Percentiles rank a stretch among this genome's conserved stretches.
Conservation (phyloP, 2,113 vertebrate genomes). For the Dolichallabes microphthalmus region DNA sequence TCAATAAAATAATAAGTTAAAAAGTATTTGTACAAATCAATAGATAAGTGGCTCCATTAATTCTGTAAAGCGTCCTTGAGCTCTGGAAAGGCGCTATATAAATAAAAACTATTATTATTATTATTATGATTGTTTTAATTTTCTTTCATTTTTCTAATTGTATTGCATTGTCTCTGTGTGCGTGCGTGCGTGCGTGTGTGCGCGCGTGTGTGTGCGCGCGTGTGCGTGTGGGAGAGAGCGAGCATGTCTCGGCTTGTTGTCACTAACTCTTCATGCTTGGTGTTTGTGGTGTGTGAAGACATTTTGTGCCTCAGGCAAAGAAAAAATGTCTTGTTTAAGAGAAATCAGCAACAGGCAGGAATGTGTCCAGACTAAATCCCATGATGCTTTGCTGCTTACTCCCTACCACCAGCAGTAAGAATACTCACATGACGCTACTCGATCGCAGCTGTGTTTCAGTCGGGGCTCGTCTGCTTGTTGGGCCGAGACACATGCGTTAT, state of each 20-base stretch:
- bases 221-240: not conserved
- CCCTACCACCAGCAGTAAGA: not conserved
- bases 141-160: too few species aligned
- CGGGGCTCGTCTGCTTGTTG: not conserved
- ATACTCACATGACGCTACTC: not conserved
- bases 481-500: not conserved
- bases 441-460: not conserved
- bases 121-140: too few species aligned
- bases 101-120: too few species aligned
- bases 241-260: slow-evolving; percentile 21
- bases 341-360: not conserved
- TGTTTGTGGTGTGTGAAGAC: slow-evolving; percentile 17
- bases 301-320: slow-evolving; percentile 5
- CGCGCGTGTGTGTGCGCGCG: slow-evolving; percentile 54
- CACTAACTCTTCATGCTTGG: slow-evolving; percentile 9
- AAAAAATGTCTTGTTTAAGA: not conserved
- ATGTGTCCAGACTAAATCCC: not conserved
- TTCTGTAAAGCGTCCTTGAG: too few species aligned
- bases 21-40: too few species aligned
- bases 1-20: too few species aligned
- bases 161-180: not conserved
- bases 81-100: too few species aligned
- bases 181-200: slow-evolving; percentile 36
- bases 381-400: not conserved
- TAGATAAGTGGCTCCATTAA: too few species aligned